Evolutionary conservation across 2,888 invertebrate species (phyloP).

Genomic region (Nomada flava): DNA sequence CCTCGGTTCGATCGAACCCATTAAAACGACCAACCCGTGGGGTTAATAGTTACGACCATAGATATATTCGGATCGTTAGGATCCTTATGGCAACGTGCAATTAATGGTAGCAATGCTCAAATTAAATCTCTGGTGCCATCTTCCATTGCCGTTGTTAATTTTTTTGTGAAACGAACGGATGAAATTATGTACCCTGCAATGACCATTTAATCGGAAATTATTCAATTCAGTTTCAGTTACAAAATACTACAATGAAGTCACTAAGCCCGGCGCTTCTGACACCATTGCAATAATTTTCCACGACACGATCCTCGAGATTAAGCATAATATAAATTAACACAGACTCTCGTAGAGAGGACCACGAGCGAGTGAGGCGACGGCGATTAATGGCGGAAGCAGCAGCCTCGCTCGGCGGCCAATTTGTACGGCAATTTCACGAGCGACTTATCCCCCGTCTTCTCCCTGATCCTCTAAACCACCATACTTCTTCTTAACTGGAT

Average conservation of each 20-base stretch:
- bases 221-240: neutral
- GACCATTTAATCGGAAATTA: conserved; percentile 48
- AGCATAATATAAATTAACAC: no score
- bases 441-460: conserved; percentile 52
- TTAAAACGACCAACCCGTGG: conserved; percentile 43
- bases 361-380: neutral
- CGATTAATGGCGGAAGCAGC: conserved; percentile 71
- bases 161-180: neutral
- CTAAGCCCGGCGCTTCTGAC: no score
- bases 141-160: neutral
- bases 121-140: neutral
- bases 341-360: neutral
- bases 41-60: conserved; percentile 56
- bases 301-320: neutral
- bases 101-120: conserved; percentile 55
- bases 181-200: neutral
- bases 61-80: conserved; percentile 44
- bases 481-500: conserved; percentile 18
- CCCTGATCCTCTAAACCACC: neutral
- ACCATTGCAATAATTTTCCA: neutral
- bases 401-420: conserved; percentile 55
- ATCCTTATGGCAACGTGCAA: conserved; percentile 47
- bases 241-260: neutral
- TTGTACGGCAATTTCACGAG: conserved; percentile 71
- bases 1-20: conserved; percentile 47